Base-by-base conservation (phyloP, 2,797 vertebrate genomes). In the Poeciliopsis paucimaculata region DNA sequence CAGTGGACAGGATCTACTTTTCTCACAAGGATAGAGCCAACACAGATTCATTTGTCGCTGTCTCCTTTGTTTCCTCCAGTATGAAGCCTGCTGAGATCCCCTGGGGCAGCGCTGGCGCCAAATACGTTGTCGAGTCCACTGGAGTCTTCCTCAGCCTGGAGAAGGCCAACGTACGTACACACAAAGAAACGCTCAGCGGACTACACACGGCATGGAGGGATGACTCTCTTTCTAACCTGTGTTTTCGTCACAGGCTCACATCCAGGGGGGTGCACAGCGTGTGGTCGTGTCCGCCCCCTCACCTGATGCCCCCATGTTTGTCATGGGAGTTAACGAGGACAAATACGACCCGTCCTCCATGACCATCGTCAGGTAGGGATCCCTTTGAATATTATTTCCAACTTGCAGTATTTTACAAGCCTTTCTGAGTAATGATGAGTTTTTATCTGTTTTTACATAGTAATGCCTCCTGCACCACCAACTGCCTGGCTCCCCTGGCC, bases 381-480 rank as follows among this genome's bases (percentile, higher is more conserved):
- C 55, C 31, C 51, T 8, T 16, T 16, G 5, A 45, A 46, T 71
- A 18, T 46, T 28, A 71, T 45, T 28, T 45, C 4, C 15, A 45
- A 46, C 68, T 45, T 71, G 26, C 26, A 46, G 41, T 15, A 16
- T 71, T 45, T n/a, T 16, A 9, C 3, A 18, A 28, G 13, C 2
- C 26, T 28, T 13, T 4, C 4, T 43, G 23, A 18, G 26, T 31
- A 45, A 28, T 7, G 46, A 49, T 12, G 1, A 70, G 23, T 51
- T 16, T 13, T 88, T 43, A 84, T 86, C 77, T 82, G 3, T 86
- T 86, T 31, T 7, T 26, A 2, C 4, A 78, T 88, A 98, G 97
- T 90, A 98, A 98, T 57, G 97, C 97, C 75, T 98, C 97, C 91
- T 98, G 97, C 89, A 98, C 97, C 85, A 98, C 97, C 92, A 97